Evolutionary conservation across 2,888 invertebrate species (phyloP).

Genomic region (Hecatera dysodea): DNA sequence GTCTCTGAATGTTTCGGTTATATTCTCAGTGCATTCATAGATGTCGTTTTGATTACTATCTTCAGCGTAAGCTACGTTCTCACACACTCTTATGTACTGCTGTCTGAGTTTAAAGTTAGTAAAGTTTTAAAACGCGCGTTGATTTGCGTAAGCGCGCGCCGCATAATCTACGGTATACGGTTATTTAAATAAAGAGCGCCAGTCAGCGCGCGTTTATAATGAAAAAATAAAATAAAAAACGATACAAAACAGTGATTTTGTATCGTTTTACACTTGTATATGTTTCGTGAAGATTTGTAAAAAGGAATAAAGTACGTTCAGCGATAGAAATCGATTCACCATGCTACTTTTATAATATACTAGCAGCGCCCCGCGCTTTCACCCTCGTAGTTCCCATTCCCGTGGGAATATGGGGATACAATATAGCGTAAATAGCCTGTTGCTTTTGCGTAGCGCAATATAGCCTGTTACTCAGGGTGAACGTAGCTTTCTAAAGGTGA

Average conservation of each 20-base stretch:
- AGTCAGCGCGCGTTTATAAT: background rate
- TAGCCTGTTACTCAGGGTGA: too few relatives aligned
- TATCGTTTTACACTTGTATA: background rate
- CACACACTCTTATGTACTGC: constrained; percentile 38
- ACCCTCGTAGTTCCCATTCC: too few relatives aligned
- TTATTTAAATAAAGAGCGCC: background rate
- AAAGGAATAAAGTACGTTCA: background rate
- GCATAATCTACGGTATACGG: background rate
- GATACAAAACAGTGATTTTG: background rate
- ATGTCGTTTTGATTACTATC: constrained; percentile 12
- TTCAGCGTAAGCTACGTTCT: constrained; percentile 30
- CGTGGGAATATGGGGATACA: too few relatives aligned
- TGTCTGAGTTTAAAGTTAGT: background rate
- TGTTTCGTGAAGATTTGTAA: background rate
- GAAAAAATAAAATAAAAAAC: background rate
- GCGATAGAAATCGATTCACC: too few relatives aligned
- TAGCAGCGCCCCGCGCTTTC: too few relatives aligned
- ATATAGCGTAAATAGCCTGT: too few relatives aligned
- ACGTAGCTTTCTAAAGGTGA: too few relatives aligned
- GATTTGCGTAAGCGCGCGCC: background rate
- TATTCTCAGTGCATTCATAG: background rate
- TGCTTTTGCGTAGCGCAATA: too few relatives aligned
- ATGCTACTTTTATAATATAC: too few relatives aligned
- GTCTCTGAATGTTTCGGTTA: background rate
- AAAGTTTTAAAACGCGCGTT: background rate